These are phyloP conservation scores for Mythimna loreyi DNA, from an alignment of 2,888 invertebrate species.

Conservation along the genomic window DNA sequence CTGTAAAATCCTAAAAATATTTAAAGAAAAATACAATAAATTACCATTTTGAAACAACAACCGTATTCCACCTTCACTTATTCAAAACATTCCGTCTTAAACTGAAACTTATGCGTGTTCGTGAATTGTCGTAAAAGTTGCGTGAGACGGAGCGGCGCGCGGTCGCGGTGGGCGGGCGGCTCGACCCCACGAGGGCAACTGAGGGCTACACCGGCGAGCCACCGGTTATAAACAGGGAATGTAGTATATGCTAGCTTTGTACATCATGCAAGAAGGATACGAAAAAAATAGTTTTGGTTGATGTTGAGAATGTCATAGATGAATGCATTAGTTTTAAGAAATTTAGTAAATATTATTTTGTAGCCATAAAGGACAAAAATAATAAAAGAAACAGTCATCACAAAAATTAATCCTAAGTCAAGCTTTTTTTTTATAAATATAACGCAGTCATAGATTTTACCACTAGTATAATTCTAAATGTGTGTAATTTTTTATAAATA, in stretches of 20 bases:
- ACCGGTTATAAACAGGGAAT: constrained; percentile 76
- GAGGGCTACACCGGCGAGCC: constrained; percentile 72
- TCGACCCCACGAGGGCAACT: constrained; percentile 79
- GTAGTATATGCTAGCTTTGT: constrained; percentile 51
- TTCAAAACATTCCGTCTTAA: constrained; percentile 54
- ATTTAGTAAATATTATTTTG: no score
- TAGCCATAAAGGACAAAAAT: no score
- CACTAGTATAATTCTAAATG: no score
- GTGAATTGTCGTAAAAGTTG: constrained; percentile 60
- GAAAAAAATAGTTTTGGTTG: no score
- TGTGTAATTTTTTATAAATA: no score
- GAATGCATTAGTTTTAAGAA: no score
- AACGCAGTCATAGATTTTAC: no score
- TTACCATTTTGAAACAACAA: constrained; percentile 53
- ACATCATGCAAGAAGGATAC: neutral
- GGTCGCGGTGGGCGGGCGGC: constrained; percentile 66
- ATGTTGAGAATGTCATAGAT: no score
- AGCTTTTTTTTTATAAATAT: no score
- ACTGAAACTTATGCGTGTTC: constrained; percentile 38
- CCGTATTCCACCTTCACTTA: constrained; percentile 26
- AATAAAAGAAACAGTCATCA: no score
- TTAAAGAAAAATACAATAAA: constrained; percentile 3
- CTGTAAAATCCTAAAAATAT: neutral
- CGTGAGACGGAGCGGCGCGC: constrained; percentile 42
- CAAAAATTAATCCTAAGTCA: no score